phyloP scores from a whole-genome alignment of 2,113 vertebrate species.

The Tonatia bakeri region DNA sequence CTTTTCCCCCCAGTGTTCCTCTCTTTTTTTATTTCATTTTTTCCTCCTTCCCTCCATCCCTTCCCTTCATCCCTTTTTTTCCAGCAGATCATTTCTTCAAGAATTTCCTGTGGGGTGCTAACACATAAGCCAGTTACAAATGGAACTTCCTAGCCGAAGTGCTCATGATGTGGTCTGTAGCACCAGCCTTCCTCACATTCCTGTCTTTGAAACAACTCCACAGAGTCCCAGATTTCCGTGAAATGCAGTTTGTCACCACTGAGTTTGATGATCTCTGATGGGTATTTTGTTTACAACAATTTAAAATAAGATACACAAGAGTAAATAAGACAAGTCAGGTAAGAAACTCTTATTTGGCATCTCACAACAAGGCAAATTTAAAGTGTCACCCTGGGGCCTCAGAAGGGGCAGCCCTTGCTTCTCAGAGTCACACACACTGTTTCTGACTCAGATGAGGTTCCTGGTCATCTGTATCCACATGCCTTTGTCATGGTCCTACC shows the following conservation, averaged over 20 bases:
- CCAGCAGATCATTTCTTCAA: not conserved
- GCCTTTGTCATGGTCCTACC: too few species aligned
- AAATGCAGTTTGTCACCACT: not conserved
- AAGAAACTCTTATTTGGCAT: not conserved
- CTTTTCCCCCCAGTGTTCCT: too few species aligned
- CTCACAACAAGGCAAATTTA: not conserved
- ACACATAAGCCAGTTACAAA: not conserved
- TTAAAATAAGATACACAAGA: not conserved
- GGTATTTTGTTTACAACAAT: not conserved
- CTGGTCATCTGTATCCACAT: not conserved
- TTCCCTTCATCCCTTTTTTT: not conserved
- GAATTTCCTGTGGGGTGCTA: not conserved
- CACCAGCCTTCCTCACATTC: not conserved
- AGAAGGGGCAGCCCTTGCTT: not conserved
- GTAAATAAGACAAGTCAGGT: not conserved
- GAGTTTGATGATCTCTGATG: not conserved
- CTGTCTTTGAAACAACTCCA: not conserved
- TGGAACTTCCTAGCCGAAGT: not conserved
- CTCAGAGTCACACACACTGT: not conserved
- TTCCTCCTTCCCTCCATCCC: too few species aligned
- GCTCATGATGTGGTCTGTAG: accelerated
- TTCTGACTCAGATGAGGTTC: not conserved
- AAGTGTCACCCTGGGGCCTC: not conserved
- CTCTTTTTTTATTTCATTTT: too few species aligned
- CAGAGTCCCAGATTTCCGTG: not conserved